Evolutionary conservation across 1,140 invertebrate species (phyloP).

Genomic region (Drosophila seguyi): DNA sequence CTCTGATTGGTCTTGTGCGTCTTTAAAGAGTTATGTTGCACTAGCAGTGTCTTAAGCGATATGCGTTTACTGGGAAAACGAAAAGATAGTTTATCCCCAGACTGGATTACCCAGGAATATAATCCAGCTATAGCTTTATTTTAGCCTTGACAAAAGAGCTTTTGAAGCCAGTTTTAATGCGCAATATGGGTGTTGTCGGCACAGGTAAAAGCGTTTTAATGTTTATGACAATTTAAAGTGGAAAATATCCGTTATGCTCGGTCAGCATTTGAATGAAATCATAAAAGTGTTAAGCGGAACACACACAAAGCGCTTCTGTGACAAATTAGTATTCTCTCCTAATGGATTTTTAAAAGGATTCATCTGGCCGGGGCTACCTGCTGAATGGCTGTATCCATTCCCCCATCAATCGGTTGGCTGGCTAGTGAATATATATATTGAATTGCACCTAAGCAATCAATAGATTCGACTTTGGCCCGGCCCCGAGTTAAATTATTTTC

Average conservation of each 20-base stretch:
- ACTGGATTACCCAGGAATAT: too few relatives aligned
- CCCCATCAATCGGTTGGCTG: background rate
- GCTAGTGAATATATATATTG: background rate
- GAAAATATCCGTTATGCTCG: background rate
- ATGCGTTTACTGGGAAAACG: background rate
- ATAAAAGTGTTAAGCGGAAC: background rate
- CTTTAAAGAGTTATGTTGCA: background rate
- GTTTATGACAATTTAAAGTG: slow-evolving; percentile 7
- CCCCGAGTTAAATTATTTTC: slow-evolving; percentile 1
- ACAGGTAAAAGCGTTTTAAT: slow-evolving; percentile 10
- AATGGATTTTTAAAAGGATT: slow-evolving; percentile 16
- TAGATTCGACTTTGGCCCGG: slow-evolving; percentile 14
- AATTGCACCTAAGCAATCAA: slow-evolving; percentile 27
- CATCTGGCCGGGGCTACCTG: background rate
- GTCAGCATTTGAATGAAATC: background rate
- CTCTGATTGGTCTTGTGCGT: background rate
- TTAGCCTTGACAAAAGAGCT: background rate
- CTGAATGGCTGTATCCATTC: background rate
- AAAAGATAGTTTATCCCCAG: background rate
- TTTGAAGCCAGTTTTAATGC: background rate
- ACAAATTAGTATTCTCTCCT: background rate
- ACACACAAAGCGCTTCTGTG: background rate
- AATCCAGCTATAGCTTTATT: too few relatives aligned
- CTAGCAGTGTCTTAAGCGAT: too few relatives aligned
- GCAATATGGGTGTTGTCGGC: background rate